These are phyloP conservation scores for Pseudoips prasinana DNA, from an alignment of 2,888 invertebrate genomes.

Conservation along the genomic window DNA sequence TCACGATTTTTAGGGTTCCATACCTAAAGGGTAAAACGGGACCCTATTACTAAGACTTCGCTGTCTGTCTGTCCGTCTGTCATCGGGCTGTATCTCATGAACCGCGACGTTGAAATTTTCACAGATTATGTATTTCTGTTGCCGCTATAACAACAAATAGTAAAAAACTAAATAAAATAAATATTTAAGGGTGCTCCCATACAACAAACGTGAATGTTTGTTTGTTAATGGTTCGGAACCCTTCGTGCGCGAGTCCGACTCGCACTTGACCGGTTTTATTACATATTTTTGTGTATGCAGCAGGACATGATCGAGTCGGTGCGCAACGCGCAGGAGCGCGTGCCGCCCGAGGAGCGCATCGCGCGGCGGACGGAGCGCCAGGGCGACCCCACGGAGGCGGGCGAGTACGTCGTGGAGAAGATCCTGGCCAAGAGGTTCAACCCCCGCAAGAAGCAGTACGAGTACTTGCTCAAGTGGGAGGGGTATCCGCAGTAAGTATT, in stretches of 20 bases:
- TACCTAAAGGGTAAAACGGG: too few species aligned
- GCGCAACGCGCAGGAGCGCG: conserved; percentile 71
- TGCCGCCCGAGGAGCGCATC: conserved; percentile 73
- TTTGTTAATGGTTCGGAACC: too few species aligned
- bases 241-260: too few species aligned
- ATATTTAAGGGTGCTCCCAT: too few species aligned
- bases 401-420: conserved; percentile 90
- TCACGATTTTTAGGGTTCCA: too few species aligned
- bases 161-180: too few species aligned
- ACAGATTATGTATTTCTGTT: not conserved
- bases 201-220: too few species aligned
- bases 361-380: conserved; percentile 68
- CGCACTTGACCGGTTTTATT: not conserved
- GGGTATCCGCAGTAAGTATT: conserved; percentile 86
- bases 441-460: conserved; percentile 88
- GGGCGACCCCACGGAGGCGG: conserved; percentile 67
- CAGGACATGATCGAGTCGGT: conserved; percentile 59
- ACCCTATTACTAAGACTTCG: too few species aligned
- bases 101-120: not conserved
- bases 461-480: conserved; percentile 94
- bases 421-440: conserved; percentile 92
- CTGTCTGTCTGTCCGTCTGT: too few species aligned
- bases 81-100: too few species aligned
- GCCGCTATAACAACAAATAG: not conserved
- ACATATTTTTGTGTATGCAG: not conserved